A percentile compares a stretch with the other conserved stretches of the same genome.
Evolutionary conservation across 1,140 invertebrate genomes (phyloP).

Genomic region (Trichogramma pretiosum): DNA sequence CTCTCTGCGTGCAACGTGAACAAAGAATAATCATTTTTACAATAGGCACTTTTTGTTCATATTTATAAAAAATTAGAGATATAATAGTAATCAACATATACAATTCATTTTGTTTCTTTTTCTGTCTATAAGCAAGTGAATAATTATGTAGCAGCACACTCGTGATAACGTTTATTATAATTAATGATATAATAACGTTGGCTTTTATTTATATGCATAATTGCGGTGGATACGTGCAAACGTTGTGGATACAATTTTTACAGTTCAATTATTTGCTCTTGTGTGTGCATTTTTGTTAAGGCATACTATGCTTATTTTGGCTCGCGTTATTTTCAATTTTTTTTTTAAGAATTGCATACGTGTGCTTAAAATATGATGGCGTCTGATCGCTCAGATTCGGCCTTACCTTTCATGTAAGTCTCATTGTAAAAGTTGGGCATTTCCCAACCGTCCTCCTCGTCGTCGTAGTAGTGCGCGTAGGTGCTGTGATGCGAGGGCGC

Average conservation of each 20-base stretch:
- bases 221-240: too few species aligned
- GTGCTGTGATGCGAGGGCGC: constrained; percentile 91
- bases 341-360: constrained; percentile 1
- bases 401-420: constrained; percentile 82
- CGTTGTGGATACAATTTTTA: too few species aligned
- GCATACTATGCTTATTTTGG: not conserved
- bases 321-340: not conserved
- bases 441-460: constrained; percentile 92
- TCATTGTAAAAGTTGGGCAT: constrained; percentile 97
- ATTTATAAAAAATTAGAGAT: too few species aligned
- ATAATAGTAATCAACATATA: too few species aligned
- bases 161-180: too few species aligned
- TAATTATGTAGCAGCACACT: too few species aligned
- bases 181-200: too few species aligned
- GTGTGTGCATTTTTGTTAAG: not conserved
- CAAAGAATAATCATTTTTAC: constrained; percentile 17
- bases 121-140: too few species aligned
- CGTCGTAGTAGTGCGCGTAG: constrained; percentile 89
- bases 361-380: constrained; percentile 21
- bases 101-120: too few species aligned
- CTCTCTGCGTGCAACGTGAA: constrained; percentile 53
- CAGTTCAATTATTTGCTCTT: too few species aligned
- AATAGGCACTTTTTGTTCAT: constrained; percentile 8
- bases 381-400: constrained; percentile 20
- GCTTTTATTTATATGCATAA: not conserved